Evolutionary conservation across 2,888 invertebrate genomes (phyloP).

Genomic region (Limnephilus auricula): DNA sequence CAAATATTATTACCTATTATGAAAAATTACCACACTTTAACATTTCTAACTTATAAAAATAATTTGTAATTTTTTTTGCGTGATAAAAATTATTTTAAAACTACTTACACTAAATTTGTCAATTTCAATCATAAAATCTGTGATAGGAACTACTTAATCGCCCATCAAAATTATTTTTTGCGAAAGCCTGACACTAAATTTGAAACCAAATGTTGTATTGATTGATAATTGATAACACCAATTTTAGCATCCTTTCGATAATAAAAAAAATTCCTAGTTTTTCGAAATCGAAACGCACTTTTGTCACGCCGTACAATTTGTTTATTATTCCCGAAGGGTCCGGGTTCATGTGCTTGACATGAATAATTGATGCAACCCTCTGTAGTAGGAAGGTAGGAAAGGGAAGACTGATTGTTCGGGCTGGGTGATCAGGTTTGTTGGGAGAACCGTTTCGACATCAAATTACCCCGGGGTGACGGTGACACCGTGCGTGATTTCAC

Average conservation of each 20-base stretch:
- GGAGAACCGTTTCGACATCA: not conserved
- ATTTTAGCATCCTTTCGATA: not conserved
- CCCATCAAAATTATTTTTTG: too few relatives aligned
- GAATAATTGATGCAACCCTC: slow-evolving; percentile 29
- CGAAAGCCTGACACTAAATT: too few relatives aligned
- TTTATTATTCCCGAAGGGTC: not conserved
- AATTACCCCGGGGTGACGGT: not conserved
- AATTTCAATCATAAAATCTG: too few relatives aligned
- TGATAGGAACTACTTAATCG: too few relatives aligned
- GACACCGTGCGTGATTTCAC: not conserved
- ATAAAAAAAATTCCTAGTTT: not conserved
- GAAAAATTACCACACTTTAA: too few relatives aligned
- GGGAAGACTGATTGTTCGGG: slow-evolving; percentile 27
- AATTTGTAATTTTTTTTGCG: too few relatives aligned
- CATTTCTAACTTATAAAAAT: too few relatives aligned
- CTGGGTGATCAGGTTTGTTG: slow-evolving; percentile 25
- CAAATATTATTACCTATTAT: too few relatives aligned
- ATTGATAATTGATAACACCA: not conserved
- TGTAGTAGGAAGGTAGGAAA: not conserved
- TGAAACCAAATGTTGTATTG: not conserved
- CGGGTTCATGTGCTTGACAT: slow-evolving; percentile 29
- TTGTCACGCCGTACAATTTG: not conserved
- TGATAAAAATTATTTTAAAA: too few relatives aligned
- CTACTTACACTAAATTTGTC: too few relatives aligned
- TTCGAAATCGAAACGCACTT: not conserved